A percentile compares a stretch with the other conserved stretches of the same genome.
Evolutionary conservation across 2,888 invertebrate genomes (phyloP).

Genomic region (Eilema caniola): DNA sequence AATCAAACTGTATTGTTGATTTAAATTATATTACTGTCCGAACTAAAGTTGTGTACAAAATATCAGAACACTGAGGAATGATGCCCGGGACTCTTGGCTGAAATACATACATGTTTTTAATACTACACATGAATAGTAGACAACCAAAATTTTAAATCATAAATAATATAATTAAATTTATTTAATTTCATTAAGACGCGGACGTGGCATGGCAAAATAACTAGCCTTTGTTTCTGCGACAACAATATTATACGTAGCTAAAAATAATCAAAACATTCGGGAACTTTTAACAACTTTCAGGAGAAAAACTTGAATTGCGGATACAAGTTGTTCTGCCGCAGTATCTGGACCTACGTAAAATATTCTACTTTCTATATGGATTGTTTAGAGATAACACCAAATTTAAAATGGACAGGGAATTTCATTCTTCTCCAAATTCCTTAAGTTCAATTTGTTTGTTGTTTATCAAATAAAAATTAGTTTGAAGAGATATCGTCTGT

Average conservation of each 20-base stretch:
- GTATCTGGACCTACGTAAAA: constrained; percentile 57
- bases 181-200: background rate
- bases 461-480: background rate
- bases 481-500: background rate
- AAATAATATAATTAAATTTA: background rate
- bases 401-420: background rate
- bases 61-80: no score
- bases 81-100: no score
- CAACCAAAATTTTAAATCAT: no score
- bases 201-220: constrained; percentile 21
- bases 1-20: no score
- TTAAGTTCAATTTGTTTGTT: background rate
- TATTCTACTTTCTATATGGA: constrained; percentile 36
- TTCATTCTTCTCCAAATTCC: background rate
- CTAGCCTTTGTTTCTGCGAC: constrained; percentile 42
- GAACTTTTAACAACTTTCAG: constrained; percentile 63
- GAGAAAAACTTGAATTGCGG: constrained; percentile 68
- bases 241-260: constrained; percentile 44
- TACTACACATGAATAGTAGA: no score
- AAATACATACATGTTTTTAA: no score
- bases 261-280: constrained; percentile 59
- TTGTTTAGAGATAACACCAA: constrained; percentile 31
- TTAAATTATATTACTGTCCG: no score
- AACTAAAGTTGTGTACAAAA: no score
- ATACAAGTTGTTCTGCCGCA: constrained; percentile 61